phyloP scores from a whole-genome alignment of 2,113 vertebrate species.

The Cnemophilus loriae region DNA sequence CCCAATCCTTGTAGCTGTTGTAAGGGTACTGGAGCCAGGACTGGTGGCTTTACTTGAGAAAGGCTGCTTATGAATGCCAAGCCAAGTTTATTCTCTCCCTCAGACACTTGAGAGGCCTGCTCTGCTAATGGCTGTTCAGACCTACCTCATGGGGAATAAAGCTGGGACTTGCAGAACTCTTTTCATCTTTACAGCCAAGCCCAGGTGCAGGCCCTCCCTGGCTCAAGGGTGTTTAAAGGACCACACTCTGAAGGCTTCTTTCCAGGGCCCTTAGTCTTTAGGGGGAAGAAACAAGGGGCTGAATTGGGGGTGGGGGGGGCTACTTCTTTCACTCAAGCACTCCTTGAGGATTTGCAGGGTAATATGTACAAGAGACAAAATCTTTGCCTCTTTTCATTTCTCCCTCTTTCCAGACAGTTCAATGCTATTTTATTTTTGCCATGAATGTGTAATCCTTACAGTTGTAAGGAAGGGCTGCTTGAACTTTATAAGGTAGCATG shows the following conservation, averaged over 20 bases:
- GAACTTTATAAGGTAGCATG: not conserved
- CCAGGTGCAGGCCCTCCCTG: conserved; percentile 43
- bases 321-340: not conserved
- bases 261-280: conserved; percentile 8
- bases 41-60: not conserved
- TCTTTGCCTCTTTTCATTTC: not conserved
- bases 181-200: conserved; percentile 48
- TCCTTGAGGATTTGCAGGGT: conserved; percentile 8
- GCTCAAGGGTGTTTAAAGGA: conserved; percentile 33
- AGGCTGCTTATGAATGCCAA: not conserved
- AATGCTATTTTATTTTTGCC: not conserved
- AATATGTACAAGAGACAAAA: not conserved
- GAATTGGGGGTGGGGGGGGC: not conserved
- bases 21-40: not conserved
- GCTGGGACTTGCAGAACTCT: conserved; percentile 13
- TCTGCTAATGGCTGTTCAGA: conserved; percentile 28
- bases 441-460: not conserved
- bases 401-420: not conserved
- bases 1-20: not conserved
- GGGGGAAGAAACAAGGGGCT: not conserved
- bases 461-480: not conserved
- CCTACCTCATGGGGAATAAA: conserved; percentile 30
- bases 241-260: not conserved
- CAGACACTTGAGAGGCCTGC: conserved; percentile 27
- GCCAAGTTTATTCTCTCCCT: not conserved